Conservation (phyloP, 35 echinoderm and acorn worm species). For the Acanthaster planci region DNA sequence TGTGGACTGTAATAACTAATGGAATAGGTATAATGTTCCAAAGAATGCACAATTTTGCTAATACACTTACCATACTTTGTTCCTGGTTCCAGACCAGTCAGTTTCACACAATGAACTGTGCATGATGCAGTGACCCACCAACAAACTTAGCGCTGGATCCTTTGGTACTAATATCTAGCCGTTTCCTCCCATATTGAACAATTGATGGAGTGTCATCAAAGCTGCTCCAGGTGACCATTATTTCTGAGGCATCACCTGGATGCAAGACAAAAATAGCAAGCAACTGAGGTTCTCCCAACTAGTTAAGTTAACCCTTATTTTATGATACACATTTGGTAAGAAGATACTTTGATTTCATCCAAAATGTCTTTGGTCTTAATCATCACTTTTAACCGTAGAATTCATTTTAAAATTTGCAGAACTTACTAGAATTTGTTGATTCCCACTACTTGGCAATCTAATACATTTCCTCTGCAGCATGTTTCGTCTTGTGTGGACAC, state of each 20-base stretch:
- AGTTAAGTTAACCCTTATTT: too few species aligned
- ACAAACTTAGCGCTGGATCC: constrained; percentile 88
- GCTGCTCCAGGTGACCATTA: constrained; percentile 97
- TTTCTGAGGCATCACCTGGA: constrained; percentile 72
- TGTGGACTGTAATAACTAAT: neutral
- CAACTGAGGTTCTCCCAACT: too few species aligned
- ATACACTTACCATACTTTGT: constrained; percentile 76
- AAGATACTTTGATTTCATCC: too few species aligned
- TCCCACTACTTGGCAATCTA: too few species aligned
- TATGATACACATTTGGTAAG: too few species aligned
- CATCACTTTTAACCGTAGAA: too few species aligned
- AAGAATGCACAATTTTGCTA: neutral
- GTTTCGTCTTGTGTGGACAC: too few species aligned
- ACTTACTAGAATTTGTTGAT: too few species aligned
- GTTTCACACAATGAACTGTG: constrained; percentile 86
- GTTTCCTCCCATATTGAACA: constrained; percentile 65
- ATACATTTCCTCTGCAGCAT: too few species aligned
- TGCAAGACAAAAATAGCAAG: too few species aligned
- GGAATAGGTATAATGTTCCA: neutral
- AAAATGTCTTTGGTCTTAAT: too few species aligned
- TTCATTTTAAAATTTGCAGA: too few species aligned
- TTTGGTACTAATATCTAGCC: neutral
- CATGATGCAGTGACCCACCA: constrained; percentile 63
- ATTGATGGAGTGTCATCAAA: constrained; percentile 62
- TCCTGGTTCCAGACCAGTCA: constrained; percentile 64